Evolutionary conservation across 2,888 invertebrate species (phyloP), one percentile per base, ranked within the genome.

Genomic region (Polymixis flavicincta): DNA sequence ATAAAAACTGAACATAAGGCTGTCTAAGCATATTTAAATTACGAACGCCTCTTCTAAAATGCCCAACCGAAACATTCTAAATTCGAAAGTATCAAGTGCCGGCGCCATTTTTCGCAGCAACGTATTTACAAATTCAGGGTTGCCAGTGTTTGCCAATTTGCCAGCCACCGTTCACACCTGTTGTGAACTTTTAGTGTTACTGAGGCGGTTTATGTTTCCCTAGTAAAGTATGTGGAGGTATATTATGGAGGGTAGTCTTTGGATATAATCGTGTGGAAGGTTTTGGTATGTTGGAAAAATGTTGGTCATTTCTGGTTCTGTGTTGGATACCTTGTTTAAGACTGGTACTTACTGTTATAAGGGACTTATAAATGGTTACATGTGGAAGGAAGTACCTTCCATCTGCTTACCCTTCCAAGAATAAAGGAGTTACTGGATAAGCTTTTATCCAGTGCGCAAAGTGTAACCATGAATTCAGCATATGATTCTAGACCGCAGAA

Each of bases 131-230:
- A 84, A 84, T 83, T 84, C 84, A 68, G 73, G 66, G 70, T 28
- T 71, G 84, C 55, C 61, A 65, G 67, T 83, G 81, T 80, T 83
- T 77, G 82, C 80, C 84, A 87, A 88, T 81, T 88, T 84, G 63
- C 80, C 80, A 76, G 76, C 66, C 75, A 14, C 67, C 83, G 81
- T 83, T 85, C 86, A 78, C 90, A 91, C 92, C 91, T 92, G 92
- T 91, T 91, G 90, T 90, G 88, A 89, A 90, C 81, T 90, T 92
- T 92, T 91, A 90, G 83, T 88, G 74, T 86, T 85, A 86, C 84
- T 13, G 70, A 71, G 85, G 59, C 57, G 66, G 55, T 76, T 82
- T 77, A 77, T 57, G 59, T 61, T 54, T 28, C n/a, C n/a, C 42
- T 28, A 45, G 50, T 70, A 76, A 82, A 82, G 77, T 82, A 76